Conservation (phyloP, 2,888 invertebrate genomes). For the Neuroscelio doddi region DNA sequence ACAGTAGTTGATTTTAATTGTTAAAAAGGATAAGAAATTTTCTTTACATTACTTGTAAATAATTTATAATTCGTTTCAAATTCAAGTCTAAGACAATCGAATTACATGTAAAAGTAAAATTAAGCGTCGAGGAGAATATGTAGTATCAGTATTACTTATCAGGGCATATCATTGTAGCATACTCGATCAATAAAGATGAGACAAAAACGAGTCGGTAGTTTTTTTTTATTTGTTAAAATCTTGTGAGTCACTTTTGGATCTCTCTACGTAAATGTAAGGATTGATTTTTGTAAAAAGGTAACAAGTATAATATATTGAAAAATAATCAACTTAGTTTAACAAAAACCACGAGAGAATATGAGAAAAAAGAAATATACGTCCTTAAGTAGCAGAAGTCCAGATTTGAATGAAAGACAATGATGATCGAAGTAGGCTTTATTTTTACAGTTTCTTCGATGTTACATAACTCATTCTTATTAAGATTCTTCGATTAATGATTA, state of each 20-base stretch:
- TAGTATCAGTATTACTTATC: constrained; percentile 7
- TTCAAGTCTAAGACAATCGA: too few relatives aligned
- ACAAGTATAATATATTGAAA: constrained; percentile 42
- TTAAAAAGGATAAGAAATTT: too few relatives aligned
- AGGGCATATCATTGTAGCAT: constrained; percentile 19
- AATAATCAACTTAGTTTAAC: constrained; percentile 43
- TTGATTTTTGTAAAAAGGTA: constrained; percentile 49
- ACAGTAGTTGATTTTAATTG: too few relatives aligned
- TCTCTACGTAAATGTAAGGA: constrained; percentile 37
- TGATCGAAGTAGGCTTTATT: constrained; percentile 45
- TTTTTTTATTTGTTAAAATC: background rate
- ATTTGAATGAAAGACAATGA: constrained; percentile 41
- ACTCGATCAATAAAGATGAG: background rate
- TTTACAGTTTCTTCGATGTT: constrained; percentile 48
- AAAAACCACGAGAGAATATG: constrained; percentile 12
- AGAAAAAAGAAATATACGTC: constrained; percentile 42
- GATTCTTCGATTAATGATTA: constrained; percentile 39
- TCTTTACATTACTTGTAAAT: too few relatives aligned
- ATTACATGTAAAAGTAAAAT: background rate
- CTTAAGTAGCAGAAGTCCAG: constrained; percentile 42
- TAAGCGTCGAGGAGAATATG: background rate
- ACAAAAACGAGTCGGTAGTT: background rate
- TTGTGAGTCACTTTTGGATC: constrained; percentile 32
- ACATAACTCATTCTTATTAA: constrained; percentile 41
- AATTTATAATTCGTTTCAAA: too few relatives aligned